Percentiles rank a stretch among this genome's conserved stretches.
Conservation (phyloP, 2,113 vertebrate species). For the Rhynchomys soricoides region DNA sequence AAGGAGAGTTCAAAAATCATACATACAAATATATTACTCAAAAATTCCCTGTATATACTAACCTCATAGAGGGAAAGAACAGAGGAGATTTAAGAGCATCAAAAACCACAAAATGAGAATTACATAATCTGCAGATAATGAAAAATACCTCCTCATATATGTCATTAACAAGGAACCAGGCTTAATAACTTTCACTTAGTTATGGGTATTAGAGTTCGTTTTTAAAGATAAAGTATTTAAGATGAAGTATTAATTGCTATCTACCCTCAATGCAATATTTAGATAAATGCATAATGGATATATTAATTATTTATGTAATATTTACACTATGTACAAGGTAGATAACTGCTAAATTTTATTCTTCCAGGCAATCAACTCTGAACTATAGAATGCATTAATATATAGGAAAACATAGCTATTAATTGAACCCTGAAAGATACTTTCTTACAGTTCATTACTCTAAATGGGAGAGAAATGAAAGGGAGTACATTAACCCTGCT, state of each 20-base stretch:
- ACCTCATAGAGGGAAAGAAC: not conserved
- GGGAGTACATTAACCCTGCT: not conserved
- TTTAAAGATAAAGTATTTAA: slow-evolving; percentile 39
- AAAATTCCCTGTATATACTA: not conserved
- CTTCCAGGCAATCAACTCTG: slow-evolving; percentile 12
- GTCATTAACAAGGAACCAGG: not conserved
- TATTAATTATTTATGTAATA: slow-evolving; percentile 1
- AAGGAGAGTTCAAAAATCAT: not conserved
- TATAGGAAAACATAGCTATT: slow-evolving; percentile 4
- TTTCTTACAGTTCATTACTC: slow-evolving; percentile 29
- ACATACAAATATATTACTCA: not conserved
- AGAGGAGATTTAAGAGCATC: not conserved
- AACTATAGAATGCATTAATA: not conserved
- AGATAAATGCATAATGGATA: slow-evolving; percentile 12
- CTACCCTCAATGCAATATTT: not conserved
- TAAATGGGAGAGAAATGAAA: not conserved
- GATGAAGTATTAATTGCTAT: slow-evolving; percentile 14
- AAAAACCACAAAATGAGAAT: not conserved
- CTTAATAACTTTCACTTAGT: not conserved
- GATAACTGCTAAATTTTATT: slow-evolving; percentile 19
- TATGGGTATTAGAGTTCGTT: not conserved
- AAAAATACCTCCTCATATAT: not conserved
- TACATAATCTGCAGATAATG: not conserved
- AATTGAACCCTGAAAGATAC: slow-evolving; percentile 1
- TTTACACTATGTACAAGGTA: slow-evolving; percentile 17